Base-by-base conservation (phyloP, 92 coral and sea anemone species). In the Parazoanthus atlanticus region DNA sequence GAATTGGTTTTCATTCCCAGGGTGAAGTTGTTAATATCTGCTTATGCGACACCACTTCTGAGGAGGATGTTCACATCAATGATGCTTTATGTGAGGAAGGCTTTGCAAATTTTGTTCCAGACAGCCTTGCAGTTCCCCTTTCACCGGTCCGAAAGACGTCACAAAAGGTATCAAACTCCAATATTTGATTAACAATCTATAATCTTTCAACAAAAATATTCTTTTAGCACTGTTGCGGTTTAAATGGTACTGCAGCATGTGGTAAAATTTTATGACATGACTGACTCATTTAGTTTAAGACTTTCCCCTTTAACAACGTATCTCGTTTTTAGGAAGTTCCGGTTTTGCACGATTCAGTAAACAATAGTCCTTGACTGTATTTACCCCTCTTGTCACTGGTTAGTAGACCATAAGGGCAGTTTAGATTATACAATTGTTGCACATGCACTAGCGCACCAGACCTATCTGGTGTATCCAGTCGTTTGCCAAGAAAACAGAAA, bases 61-160 rank as follows among this genome's bases (percentile, higher is more conserved):
- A 84, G 52, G 97, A 92, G 65, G 99, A 97, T 78, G 29, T 97
- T 25, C 96, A 94, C 85, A 89, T 97, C 19, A 97, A 97, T 82
- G 99, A 97, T 47, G 78, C 86, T 30, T 90, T 97, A 25, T 96
- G 91, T 6, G 94, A 91, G 33, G 98, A 93, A 78, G 94, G 93
- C 13, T 95, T 81, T 93, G 99, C 99, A 65, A 88, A 88, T 28
- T 90, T 94, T 86, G 91, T 76, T 65, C 95, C 91, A 80, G 91
- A 89, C 26, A 79, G 73, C 58, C 78, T 91, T 19, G 84, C 79
- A 66, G 38, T 77, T 40, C 93, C 89, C 56, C 25, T 23, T n/a
- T 76, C 90, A 6, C 52, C 36, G 33, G 19, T 34, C 23, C 40
- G 34, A 49, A 31, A 49, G 30, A 34, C 40, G 17, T 15, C 43